These are phyloP conservation scores for Pteronotus mesoamericanus DNA, from an alignment of 2,797 vertebrate species.

Conservation along the genomic window DNA sequence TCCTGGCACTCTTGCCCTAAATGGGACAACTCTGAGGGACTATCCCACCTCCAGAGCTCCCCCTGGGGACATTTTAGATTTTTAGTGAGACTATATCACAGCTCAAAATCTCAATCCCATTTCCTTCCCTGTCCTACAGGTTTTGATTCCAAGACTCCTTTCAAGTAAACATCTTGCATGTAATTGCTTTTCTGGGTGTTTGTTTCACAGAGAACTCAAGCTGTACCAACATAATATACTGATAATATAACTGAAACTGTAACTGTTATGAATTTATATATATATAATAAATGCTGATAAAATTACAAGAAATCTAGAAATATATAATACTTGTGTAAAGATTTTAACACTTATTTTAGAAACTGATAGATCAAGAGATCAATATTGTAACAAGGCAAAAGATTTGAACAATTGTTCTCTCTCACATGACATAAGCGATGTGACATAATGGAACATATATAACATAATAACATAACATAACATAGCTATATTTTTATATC, in stretches of 20 bases:
- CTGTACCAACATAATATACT: not conserved
- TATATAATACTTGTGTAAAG: not conserved
- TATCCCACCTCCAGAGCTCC: not conserved
- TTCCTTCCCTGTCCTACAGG: not conserved
- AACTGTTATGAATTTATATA: not conserved
- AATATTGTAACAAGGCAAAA: not conserved
- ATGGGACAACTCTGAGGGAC: not conserved
- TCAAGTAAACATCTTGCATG: not conserved
- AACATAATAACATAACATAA: too few relatives aligned
- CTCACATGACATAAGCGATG: not conserved
- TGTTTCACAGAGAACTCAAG: not conserved
- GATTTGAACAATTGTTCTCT: not conserved
- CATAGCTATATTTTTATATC: not conserved
- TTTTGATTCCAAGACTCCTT: not conserved
- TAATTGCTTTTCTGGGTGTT: not conserved
- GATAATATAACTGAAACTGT: not conserved
- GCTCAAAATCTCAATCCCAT: not conserved
- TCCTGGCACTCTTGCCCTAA: not conserved
- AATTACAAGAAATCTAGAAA: not conserved
- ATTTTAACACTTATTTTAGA: not conserved
- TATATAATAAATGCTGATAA: not conserved
- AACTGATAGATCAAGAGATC: not conserved
- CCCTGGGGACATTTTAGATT: not conserved
- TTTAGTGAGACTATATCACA: not conserved
- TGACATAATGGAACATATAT: not conserved